Percentiles rank a stretch among this genome's conserved stretches.
Evolutionary conservation across 2,888 invertebrate species (phyloP).

Genomic region (Sinohyriopsis cumingii): DNA sequence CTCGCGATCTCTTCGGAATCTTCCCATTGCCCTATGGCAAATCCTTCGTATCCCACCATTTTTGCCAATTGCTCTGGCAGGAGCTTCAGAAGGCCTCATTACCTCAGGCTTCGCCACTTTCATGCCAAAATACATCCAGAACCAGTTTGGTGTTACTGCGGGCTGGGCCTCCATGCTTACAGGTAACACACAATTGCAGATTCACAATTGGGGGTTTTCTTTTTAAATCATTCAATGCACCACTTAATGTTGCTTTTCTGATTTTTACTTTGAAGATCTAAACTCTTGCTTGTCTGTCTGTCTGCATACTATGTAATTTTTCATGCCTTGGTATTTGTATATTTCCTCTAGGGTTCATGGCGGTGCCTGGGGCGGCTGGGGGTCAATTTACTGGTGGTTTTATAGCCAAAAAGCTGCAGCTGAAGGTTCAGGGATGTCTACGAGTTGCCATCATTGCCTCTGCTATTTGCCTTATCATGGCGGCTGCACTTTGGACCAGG

Average conservation of each 20-base stretch:
- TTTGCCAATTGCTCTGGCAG: constrained; percentile 80
- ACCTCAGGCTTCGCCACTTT: constrained; percentile 79
- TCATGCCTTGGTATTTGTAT: too few relatives aligned
- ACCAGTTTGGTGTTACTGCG: constrained; percentile 80
- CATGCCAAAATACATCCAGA: constrained; percentile 83
- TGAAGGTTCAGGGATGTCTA: constrained; percentile 60
- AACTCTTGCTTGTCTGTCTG: too few relatives aligned
- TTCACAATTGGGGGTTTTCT: too few relatives aligned
- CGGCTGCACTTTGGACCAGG: constrained; percentile 49
- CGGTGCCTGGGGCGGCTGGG: constrained; percentile 65
- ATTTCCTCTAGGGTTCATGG: constrained; percentile 54
- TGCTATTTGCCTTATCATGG: constrained; percentile 34
- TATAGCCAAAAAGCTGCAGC: constrained; percentile 54
- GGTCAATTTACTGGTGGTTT: constrained; percentile 66
- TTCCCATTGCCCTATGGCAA: constrained; percentile 27
- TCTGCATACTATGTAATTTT: too few relatives aligned
- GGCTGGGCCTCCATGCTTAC: constrained; percentile 80
- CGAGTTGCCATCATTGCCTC: constrained; percentile 51
- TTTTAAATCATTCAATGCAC: too few relatives aligned
- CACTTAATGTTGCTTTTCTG: too few relatives aligned
- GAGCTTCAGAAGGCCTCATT: constrained; percentile 74
- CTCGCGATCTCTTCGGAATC: constrained; percentile 23
- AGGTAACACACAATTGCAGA: constrained; percentile 72
- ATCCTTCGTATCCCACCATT: constrained; percentile 70
- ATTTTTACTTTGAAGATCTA: too few relatives aligned